phyloP scores from a whole-genome alignment of 1,140 invertebrate species.

The Lucilia sericata region DNA sequence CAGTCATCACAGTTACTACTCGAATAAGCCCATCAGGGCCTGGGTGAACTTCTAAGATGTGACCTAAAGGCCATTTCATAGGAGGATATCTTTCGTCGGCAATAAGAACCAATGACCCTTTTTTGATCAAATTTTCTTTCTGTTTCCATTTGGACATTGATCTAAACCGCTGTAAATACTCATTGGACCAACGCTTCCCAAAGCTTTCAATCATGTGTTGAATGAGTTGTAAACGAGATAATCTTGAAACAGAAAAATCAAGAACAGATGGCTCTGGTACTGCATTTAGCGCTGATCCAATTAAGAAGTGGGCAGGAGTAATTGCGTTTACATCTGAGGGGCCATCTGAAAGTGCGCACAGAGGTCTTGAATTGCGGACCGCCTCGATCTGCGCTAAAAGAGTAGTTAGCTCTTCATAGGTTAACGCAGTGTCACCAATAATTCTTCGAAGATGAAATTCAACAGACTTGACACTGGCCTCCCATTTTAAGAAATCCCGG shows the following conservation, averaged over 20 bases:
- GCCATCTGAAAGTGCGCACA: background rate
- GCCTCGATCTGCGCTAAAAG: background rate
- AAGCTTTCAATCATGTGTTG: too few relatives aligned
- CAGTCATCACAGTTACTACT: background rate
- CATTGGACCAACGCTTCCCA: too few relatives aligned
- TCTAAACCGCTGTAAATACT: too few relatives aligned
- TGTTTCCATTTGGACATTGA: too few relatives aligned
- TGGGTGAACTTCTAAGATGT: background rate
- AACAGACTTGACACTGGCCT: background rate
- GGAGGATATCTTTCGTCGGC: background rate
- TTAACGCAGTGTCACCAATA: background rate
- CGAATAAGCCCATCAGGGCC: background rate
- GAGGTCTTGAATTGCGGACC: background rate
- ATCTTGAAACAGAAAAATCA: too few relatives aligned
- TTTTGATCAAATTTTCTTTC: too few relatives aligned
- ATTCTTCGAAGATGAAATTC: background rate
- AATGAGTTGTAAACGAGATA: too few relatives aligned
- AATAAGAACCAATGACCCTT: background rate
- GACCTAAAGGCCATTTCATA: conserved; percentile 1
- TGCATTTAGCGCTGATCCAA: too few relatives aligned
- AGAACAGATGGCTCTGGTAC: too few relatives aligned
- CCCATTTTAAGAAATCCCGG: too few relatives aligned
- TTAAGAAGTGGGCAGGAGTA: too few relatives aligned
- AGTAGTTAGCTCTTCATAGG: background rate
- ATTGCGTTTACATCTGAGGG: too few relatives aligned